Evolutionary conservation across 1,140 invertebrate species (phyloP).

Genomic region (Heterodera carotae): DNA sequence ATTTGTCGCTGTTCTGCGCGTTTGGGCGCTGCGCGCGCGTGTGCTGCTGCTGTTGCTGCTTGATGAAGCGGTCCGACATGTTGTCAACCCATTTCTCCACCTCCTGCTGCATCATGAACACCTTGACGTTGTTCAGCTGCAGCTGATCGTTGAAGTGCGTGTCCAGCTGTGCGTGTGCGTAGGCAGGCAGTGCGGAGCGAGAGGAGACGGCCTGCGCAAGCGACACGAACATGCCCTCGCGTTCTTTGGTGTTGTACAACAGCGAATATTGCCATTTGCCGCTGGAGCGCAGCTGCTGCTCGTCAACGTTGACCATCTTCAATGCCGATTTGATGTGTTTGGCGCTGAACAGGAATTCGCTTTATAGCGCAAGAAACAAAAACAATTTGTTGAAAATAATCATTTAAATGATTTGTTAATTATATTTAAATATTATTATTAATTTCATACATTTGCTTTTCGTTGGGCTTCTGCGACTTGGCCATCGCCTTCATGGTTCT

Average conservation of each 20-base stretch:
- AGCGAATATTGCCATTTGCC: conserved; percentile 44
- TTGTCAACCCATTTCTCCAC: conserved; percentile 45
- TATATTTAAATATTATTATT: no score
- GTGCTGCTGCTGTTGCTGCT: conserved; percentile 23
- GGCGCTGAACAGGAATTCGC: conserved; percentile 23
- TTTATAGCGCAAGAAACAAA: no score
- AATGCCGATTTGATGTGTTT: conserved; percentile 44
- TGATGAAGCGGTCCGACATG: conserved; percentile 30
- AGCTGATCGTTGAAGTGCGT: conserved; percentile 44
- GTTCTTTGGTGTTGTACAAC: conserved; percentile 41
- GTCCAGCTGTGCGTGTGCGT: conserved; percentile 36
- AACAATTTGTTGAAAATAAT: no score
- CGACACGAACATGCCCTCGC: conserved; percentile 44
- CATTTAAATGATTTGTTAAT: no score
- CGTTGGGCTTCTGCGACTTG: conserved; percentile 37
- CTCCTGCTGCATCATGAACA: conserved; percentile 43
- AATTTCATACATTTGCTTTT: conserved; percentile 41
- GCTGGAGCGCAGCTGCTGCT: conserved; percentile 37
- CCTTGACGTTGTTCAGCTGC: conserved; percentile 30
- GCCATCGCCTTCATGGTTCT: conserved; percentile 45
- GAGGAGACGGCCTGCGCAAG: conserved; percentile 41
- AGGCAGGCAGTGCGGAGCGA: conserved; percentile 34
- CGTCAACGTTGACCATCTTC: conserved; percentile 47
- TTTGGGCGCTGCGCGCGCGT: conserved; percentile 7
- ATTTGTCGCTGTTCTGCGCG: neutral